Evolutionary conservation across 2,113 vertebrate species (phyloP).

Genomic region (Myotis yumanensis): DNA sequence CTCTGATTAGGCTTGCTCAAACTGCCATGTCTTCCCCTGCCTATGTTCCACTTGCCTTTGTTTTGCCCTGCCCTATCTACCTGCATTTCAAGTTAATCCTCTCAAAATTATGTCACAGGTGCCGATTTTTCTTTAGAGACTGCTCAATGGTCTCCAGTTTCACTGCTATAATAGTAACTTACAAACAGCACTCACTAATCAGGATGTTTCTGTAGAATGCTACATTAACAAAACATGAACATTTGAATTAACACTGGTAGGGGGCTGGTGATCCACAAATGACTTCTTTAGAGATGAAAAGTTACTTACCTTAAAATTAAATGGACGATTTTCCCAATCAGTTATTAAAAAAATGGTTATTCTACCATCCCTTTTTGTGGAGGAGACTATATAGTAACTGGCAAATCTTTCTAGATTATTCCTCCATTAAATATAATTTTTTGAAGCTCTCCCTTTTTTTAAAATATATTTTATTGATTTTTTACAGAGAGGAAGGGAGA

Average conservation of each 20-base stretch:
- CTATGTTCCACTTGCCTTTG: too few species aligned
- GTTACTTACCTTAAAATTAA: background rate
- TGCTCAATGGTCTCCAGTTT: background rate
- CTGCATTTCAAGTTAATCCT: too few species aligned
- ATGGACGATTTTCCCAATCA: background rate
- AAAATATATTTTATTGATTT: too few species aligned
- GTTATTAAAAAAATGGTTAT: background rate
- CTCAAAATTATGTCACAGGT: background rate
- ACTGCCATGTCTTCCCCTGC: too few species aligned
- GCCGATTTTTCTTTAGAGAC: background rate
- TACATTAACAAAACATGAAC: background rate
- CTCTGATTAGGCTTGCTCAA: too few species aligned
- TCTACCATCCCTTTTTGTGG: background rate
- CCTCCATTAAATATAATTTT: background rate
- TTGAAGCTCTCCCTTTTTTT: background rate
- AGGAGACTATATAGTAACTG: background rate
- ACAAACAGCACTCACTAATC: background rate
- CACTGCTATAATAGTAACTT: background rate
- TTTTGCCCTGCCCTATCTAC: too few species aligned
- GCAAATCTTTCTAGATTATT: background rate
- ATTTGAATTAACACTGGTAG: background rate
- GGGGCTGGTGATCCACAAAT: background rate
- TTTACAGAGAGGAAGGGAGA: too few species aligned
- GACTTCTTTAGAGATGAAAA: conserved; percentile 20
- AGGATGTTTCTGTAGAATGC: background rate